Evolutionary conservation across 2,113 vertebrate species (phyloP).

Genomic region (Capricornis sumatraensis): DNA sequence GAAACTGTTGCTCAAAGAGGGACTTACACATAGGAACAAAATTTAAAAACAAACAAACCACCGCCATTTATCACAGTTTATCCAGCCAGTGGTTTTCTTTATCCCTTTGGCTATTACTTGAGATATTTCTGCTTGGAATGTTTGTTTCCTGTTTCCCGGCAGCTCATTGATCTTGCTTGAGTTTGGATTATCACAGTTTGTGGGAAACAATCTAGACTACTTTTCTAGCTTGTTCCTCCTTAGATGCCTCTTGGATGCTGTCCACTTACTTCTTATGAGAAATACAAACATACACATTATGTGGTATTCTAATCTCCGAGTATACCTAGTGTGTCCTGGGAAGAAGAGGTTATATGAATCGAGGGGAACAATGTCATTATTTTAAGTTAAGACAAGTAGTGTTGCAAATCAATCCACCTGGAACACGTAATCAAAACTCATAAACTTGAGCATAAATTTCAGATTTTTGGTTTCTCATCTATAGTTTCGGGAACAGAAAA

Average conservation of each 20-base stretch:
- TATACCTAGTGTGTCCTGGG: not conserved
- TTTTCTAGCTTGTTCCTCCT: conserved; percentile 21
- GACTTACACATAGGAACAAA: conserved; percentile 45
- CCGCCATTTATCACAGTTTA: conserved; percentile 33
- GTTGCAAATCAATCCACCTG: conserved; percentile 36
- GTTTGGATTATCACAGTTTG: conserved; percentile 24
- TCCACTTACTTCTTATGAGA: conserved; percentile 57
- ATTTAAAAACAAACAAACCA: conserved; percentile 55
- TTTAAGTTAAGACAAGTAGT: conserved; percentile 52
- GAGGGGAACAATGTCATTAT: conserved; percentile 16
- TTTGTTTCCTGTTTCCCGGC: conserved; percentile 27
- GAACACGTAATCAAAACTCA: conserved; percentile 23
- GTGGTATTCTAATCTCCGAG: conserved; percentile 6
- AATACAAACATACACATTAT: not conserved
- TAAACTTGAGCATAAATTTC: conserved; percentile 38
- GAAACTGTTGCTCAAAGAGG: conserved; percentile 30
- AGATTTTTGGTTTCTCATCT: conserved; percentile 39
- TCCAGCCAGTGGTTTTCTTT: conserved; percentile 49
- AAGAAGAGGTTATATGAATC: not conserved
- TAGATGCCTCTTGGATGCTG: conserved; percentile 34
- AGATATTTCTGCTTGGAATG: conserved; percentile 30
- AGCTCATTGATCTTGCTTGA: conserved; percentile 55
- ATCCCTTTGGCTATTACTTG: conserved; percentile 25
- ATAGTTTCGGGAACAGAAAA: conserved; percentile 40
- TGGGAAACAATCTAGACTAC: not conserved